A percentile compares a stretch with the other conserved stretches of the same genome.
These are phyloP conservation scores for Clarias fuscus DNA, from an alignment of 2,797 vertebrate genomes.

Conservation along the genomic window DNA sequence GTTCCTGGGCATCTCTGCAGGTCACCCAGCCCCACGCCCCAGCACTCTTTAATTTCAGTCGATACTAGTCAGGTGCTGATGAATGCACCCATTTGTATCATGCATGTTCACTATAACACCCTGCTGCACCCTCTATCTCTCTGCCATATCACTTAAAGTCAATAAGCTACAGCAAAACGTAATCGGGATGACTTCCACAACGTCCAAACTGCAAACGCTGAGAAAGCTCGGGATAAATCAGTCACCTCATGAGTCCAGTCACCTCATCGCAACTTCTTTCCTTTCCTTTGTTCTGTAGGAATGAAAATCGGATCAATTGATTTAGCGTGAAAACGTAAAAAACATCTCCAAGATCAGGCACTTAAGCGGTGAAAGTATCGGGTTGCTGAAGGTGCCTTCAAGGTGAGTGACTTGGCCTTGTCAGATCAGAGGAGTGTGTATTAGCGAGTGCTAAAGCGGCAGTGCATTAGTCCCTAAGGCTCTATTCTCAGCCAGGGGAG, in stretches of 20 bases:
- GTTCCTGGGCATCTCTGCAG: conserved; percentile 38
- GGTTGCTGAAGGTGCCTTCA: conserved; percentile 67
- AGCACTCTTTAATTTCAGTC: conserved; percentile 61
- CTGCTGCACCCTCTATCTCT: conserved; percentile 40
- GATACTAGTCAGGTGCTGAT: conserved; percentile 63
- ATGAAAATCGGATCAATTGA: conserved; percentile 68
- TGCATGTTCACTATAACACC: conserved; percentile 58
- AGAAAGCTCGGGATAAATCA: conserved; percentile 12
- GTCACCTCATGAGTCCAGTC: background rate
- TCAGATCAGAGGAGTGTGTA: conserved; percentile 68
- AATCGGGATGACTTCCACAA: background rate
- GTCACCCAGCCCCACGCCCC: conserved; percentile 37
- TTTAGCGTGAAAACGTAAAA: conserved; percentile 50
- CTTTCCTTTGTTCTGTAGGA: conserved; percentile 68
- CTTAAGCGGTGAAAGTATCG: conserved; percentile 62
- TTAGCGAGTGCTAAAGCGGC: conserved; percentile 68
- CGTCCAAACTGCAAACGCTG: background rate
- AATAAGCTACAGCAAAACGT: background rate
- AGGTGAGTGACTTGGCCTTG: conserved; percentile 72
- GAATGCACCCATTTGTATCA: conserved; percentile 63
- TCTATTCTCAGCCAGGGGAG: conserved; percentile 59
- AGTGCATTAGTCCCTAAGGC: conserved; percentile 67
- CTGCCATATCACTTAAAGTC: conserved; percentile 24
- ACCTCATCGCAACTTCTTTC: conserved; percentile 26
- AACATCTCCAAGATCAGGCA: conserved; percentile 60